Evolutionary conservation across 2,888 invertebrate species (phyloP).

Genomic region (Rotaria macrura): DNA sequence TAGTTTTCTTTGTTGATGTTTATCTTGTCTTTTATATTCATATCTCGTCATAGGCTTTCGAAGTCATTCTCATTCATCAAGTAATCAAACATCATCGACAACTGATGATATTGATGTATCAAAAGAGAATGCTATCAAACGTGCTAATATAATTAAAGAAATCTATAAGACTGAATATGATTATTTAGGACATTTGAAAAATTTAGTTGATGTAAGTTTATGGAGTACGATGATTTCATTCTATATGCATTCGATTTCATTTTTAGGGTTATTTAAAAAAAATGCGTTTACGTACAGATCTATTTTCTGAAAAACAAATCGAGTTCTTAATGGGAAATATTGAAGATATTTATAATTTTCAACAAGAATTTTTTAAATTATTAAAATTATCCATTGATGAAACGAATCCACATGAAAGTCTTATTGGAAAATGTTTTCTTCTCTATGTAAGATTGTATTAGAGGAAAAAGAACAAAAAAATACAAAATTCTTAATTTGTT

Average conservation of each 20-base stretch:
- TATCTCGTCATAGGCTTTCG: not conserved
- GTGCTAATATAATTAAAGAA: slow-evolving; percentile 61
- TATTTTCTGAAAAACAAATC: slow-evolving; percentile 67
- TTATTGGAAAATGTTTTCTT: slow-evolving; percentile 67
- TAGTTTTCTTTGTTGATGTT: not conserved
- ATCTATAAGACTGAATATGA: slow-evolving; percentile 71
- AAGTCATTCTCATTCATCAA: not conserved
- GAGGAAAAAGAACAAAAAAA: not conserved
- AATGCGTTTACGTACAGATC: slow-evolving; percentile 64
- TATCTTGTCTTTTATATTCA: not conserved
- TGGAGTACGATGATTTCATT: not conserved
- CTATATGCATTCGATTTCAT: slow-evolving; percentile 10
- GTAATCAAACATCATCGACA: not conserved
- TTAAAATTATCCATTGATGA: slow-evolving; percentile 62
- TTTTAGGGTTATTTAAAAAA: slow-evolving; percentile 66
- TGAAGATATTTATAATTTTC: slow-evolving; percentile 63
- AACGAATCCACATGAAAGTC: slow-evolving; percentile 60
- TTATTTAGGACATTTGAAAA: slow-evolving; percentile 66
- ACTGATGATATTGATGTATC: not conserved
- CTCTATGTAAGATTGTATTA: slow-evolving; percentile 57
- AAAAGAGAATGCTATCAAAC: not conserved
- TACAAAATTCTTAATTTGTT: not conserved
- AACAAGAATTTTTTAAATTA: slow-evolving; percentile 63
- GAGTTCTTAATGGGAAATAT: slow-evolving; percentile 70
- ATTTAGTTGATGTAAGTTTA: slow-evolving; percentile 54